A percentile compares a stretch with the other conserved stretches of the same genome.
phyloP scores from a whole-genome alignment of 2,888 invertebrate genomes.

The Smittia aterrima region DNA sequence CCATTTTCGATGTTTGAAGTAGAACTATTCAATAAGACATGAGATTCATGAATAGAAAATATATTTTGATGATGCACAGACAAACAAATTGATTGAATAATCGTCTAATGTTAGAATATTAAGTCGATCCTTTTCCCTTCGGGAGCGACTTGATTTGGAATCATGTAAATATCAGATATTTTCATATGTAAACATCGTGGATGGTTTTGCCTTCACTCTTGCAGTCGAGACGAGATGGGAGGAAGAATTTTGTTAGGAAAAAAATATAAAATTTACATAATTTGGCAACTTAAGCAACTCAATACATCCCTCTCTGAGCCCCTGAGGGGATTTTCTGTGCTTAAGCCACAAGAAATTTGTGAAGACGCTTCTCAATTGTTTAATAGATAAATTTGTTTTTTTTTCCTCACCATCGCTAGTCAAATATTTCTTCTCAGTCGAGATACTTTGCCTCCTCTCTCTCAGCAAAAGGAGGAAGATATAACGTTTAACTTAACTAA shows the following conservation, averaged over 20 bases:
- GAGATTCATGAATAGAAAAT: not conserved
- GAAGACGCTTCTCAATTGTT: conserved; percentile 10
- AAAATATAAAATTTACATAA: not conserved
- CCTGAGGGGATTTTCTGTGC: not conserved
- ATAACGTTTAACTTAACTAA: too few species aligned
- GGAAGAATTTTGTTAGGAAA: not conserved
- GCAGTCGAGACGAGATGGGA: not conserved
- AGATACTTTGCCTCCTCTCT: too few species aligned
- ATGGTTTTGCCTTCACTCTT: not conserved
- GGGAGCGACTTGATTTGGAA: not conserved
- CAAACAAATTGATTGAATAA: not conserved
- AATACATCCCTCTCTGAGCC: conserved; percentile 1
- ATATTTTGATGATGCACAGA: not conserved
- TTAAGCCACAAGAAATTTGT: conserved; percentile 8
- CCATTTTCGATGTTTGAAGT: not conserved
- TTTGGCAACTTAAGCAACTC: not conserved
- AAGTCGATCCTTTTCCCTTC: not conserved
- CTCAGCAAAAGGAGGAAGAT: too few species aligned
- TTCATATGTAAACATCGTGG: not conserved
- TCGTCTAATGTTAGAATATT: not conserved
- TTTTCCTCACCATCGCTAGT: too few species aligned
- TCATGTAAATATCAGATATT: conserved; percentile 3
- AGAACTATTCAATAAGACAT: not conserved
- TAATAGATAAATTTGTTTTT: too few species aligned
- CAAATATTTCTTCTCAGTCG: too few species aligned